Conservation (phyloP, 2,888 invertebrate species). For the Pedicia rivosa region DNA sequence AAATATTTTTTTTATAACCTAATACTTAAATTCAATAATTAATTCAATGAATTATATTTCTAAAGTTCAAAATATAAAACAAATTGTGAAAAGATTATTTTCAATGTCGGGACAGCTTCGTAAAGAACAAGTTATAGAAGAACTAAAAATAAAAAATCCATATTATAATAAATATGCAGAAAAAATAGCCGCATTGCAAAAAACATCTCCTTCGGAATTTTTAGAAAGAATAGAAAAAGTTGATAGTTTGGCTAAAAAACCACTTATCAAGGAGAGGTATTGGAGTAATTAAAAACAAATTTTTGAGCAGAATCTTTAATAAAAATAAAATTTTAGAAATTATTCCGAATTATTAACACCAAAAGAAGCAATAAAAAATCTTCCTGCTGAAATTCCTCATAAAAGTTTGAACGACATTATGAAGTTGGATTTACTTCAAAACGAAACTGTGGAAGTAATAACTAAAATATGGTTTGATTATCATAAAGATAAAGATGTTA, state of each 20-base stretch:
- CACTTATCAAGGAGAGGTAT: constrained; percentile 18
- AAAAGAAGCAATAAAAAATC: constrained; percentile 31
- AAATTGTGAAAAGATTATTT: too few relatives aligned
- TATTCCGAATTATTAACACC: constrained; percentile 50
- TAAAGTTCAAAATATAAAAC: too few relatives aligned
- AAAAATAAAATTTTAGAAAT: constrained; percentile 34
- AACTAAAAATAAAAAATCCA: constrained; percentile 44
- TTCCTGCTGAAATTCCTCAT: constrained; percentile 28
- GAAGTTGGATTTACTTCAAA: constrained; percentile 56
- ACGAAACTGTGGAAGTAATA: constrained; percentile 56
- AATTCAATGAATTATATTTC: too few relatives aligned
- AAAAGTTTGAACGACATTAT: constrained; percentile 50
- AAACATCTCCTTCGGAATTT: constrained; percentile 62
- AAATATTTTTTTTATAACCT: too few relatives aligned
- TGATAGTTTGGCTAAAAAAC: constrained; percentile 7
- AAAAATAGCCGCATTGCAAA: constrained; percentile 56
- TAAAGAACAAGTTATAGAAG: constrained; percentile 34
- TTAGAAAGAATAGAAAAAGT: constrained; percentile 40
- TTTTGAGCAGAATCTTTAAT: constrained; percentile 3
- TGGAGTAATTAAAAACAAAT: constrained; percentile 1
- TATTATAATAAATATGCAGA: constrained; percentile 67
- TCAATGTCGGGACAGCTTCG: constrained; percentile 29
- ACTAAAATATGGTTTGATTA: constrained; percentile 64
- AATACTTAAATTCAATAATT: too few relatives aligned
- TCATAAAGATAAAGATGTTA: constrained; percentile 58